Evolutionary conservation across 2,888 invertebrate species (phyloP).

Genomic region (Syrphus vitripennis): DNA sequence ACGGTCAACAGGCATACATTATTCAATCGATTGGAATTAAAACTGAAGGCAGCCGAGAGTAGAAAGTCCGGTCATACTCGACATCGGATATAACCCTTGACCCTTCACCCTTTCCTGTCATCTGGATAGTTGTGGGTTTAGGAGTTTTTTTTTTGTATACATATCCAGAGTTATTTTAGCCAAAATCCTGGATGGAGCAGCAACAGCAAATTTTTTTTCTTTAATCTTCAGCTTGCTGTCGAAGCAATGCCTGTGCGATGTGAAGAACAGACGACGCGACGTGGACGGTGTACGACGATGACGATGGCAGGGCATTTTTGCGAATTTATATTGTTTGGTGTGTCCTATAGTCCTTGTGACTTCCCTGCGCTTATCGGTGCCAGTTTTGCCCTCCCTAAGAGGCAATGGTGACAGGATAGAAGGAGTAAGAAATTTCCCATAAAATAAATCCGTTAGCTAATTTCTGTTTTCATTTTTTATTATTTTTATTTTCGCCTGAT

Average conservation of each 20-base stretch:
- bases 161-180: conserved; percentile 23
- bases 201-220: conserved; percentile 2
- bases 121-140: neutral
- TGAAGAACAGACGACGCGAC: conserved; percentile 30
- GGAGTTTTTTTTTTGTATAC: neutral
- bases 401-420: conserved; percentile 1
- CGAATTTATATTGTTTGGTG: conserved; percentile 62
- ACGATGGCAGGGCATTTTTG: conserved; percentile 40
- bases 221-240: conserved; percentile 33
- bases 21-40: conserved; percentile 70
- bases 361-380: conserved; percentile 25
- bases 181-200: neutral
- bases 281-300: conserved; percentile 3
- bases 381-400: neutral
- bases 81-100: conserved; percentile 55
- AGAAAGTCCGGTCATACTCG: conserved; percentile 13
- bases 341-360: conserved; percentile 56
- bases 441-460: conserved; percentile 64
- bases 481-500: neutral
- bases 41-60: conserved; percentile 48
- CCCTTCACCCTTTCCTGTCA: conserved; percentile 36
- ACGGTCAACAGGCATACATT: conserved; percentile 68
- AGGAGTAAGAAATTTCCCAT: conserved; percentile 50
- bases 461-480: conserved; percentile 48
- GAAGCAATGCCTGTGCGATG: conserved; percentile 29